These are phyloP conservation scores for Sander vitreus DNA, from an alignment of 2,113 vertebrate genomes.

Conservation along the genomic window DNA sequence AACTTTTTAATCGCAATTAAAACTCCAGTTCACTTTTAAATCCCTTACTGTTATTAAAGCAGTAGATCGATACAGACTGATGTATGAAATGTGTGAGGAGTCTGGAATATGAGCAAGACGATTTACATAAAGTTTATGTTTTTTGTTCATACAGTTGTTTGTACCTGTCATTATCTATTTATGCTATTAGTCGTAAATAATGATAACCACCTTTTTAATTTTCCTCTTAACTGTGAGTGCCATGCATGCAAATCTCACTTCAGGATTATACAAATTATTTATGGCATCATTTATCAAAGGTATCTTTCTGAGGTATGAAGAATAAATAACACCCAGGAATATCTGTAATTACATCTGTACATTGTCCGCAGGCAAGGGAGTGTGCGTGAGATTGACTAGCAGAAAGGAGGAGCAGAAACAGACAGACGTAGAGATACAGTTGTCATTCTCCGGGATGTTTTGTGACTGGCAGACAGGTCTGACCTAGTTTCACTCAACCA, in stretches of 20 bases:
- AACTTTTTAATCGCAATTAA: not conserved
- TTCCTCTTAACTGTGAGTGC: not conserved
- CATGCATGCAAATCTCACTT: constrained; percentile 9
- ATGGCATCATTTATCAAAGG: constrained; percentile 56
- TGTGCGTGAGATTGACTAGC: constrained; percentile 37
- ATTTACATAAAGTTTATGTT: not conserved
- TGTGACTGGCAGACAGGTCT: constrained; percentile 76
- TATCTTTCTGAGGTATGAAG: constrained; percentile 56
- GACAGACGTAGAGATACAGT: constrained; percentile 57
- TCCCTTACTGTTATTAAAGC: not conserved
- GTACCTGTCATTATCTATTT: not conserved
- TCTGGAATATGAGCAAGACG: constrained; percentile 7
- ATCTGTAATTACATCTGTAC: constrained; percentile 78
- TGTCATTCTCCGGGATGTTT: constrained; percentile 68
- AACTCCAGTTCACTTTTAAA: not conserved
- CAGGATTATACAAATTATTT: constrained; percentile 62
- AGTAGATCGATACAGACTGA: not conserved
- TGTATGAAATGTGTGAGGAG: not conserved
- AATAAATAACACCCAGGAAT: constrained; percentile 72
- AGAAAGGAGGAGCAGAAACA: constrained; percentile 25
- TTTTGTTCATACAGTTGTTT: not conserved
- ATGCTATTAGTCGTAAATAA: not conserved
- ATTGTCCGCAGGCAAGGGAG: constrained; percentile 61
- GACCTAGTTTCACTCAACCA: constrained; percentile 72
- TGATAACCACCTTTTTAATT: constrained; percentile 21